Conservation (phyloP, 2,797 vertebrate genomes). For the Urosaurus nigricauda region DNA sequence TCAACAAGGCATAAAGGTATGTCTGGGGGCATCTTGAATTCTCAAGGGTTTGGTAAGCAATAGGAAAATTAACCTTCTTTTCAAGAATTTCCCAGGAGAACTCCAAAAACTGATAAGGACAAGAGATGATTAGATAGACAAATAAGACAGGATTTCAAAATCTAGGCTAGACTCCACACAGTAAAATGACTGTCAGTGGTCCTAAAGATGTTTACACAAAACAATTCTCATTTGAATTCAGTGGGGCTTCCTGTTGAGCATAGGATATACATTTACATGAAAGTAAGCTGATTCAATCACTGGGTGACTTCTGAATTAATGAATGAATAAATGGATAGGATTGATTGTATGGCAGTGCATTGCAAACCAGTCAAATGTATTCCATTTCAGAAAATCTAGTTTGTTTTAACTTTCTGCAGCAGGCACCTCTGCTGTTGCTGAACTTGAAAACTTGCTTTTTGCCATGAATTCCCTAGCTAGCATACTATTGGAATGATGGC, state of each 20-base stretch:
- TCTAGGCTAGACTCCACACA: background rate
- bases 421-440: background rate
- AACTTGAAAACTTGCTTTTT: too few species aligned
- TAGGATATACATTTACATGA: too few species aligned
- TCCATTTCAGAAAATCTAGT: background rate
- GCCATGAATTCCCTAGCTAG: too few species aligned
- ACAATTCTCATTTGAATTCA: background rate
- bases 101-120: background rate
- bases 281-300: background rate
- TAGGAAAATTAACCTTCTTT: constrained; percentile 3
- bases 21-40: background rate
- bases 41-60: background rate
- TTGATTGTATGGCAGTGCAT: background rate
- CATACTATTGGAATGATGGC: too few species aligned
- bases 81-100: background rate
- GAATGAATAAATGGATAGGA: background rate
- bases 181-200: background rate
- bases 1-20: background rate
- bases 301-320: background rate
- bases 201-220: background rate
- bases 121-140: background rate
- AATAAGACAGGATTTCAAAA: background rate
- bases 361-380: background rate
- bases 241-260: background rate
- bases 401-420: background rate